Evolutionary conservation across 2,888 invertebrate species (phyloP).

Genomic region (Leptarthrus brevirostris): DNA sequence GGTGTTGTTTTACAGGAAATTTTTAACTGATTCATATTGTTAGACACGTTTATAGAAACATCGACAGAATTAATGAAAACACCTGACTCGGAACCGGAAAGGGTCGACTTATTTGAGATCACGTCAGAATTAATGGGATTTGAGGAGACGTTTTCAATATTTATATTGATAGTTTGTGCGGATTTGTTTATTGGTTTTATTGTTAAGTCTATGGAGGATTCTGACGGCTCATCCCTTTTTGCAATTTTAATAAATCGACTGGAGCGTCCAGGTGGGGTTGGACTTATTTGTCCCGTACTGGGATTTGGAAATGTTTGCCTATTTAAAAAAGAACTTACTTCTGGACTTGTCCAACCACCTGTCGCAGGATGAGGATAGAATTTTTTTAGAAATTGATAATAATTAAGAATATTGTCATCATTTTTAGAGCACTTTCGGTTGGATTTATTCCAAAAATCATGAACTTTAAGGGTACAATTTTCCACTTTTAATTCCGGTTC

Average conservation of each 20-base stretch:
- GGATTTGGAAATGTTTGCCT: not conserved
- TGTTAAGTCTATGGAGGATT: slow-evolving; percentile 47
- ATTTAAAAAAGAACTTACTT: not conserved
- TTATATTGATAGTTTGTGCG: slow-evolving; percentile 51
- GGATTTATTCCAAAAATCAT: not conserved
- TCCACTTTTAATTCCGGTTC: slow-evolving; percentile 4
- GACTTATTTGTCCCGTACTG: not conserved
- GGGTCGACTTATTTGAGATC: not conserved
- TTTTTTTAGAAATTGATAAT: slow-evolving; percentile 50
- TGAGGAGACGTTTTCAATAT: slow-evolving; percentile 48
- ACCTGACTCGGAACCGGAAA: not conserved
- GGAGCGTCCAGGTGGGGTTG: not conserved
- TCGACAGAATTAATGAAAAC: slow-evolving; percentile 49
- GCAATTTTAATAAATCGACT: not conserved
- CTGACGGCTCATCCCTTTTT: not conserved
- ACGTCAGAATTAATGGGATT: not conserved
- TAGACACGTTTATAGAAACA: slow-evolving; percentile 55
- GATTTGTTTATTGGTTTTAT: slow-evolving; percentile 40
- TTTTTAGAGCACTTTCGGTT: not conserved
- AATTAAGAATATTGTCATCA: slow-evolving; percentile 46
- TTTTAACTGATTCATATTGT: slow-evolving; percentile 52
- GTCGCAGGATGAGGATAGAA: slow-evolving; percentile 16
- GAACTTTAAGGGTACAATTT: not conserved
- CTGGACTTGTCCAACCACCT: slow-evolving; percentile 1
- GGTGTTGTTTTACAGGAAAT: slow-evolving; percentile 55